These are phyloP conservation scores for Epinotia ramella DNA, from an alignment of 2,888 invertebrate genomes.

Conservation along the genomic window DNA sequence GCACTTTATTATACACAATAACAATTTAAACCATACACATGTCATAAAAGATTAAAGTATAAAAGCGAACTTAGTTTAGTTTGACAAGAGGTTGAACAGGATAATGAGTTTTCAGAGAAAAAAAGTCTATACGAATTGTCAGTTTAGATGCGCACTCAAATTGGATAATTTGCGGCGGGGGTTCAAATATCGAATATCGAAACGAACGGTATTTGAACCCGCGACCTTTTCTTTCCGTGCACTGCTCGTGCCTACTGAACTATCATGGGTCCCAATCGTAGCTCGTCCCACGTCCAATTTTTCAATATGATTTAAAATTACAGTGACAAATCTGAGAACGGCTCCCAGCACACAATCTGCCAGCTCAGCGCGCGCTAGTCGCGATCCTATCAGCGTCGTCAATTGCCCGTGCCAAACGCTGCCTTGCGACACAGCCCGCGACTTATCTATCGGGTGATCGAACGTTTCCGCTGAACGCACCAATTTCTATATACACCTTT, in stretches of 20 bases:
- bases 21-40: no score
- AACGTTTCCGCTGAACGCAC: conserved; percentile 74
- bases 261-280: background rate
- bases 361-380: conserved; percentile 82
- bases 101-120: no score
- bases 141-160: no score
- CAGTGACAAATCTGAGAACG: conserved; percentile 1
- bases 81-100: no score
- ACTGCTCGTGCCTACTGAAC: background rate
- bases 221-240: background rate
- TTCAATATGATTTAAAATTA: background rate
- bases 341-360: conserved; percentile 71
- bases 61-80: no score
- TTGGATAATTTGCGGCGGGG: no score
- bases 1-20: no score
- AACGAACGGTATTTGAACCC: no score
- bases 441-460: conserved; percentile 69
- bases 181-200: no score
- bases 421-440: conserved; percentile 57
- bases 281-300: background rate
- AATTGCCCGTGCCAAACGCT: conserved; percentile 86
- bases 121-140: no score
- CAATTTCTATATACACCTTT: conserved; percentile 14
- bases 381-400: conserved; percentile 85
- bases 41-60: no score